A percentile compares a stretch with the other conserved stretches of the same genome.
phyloP scores from a whole-genome alignment of 2,888 invertebrate species.

The Drosophila diplacantha region DNA sequence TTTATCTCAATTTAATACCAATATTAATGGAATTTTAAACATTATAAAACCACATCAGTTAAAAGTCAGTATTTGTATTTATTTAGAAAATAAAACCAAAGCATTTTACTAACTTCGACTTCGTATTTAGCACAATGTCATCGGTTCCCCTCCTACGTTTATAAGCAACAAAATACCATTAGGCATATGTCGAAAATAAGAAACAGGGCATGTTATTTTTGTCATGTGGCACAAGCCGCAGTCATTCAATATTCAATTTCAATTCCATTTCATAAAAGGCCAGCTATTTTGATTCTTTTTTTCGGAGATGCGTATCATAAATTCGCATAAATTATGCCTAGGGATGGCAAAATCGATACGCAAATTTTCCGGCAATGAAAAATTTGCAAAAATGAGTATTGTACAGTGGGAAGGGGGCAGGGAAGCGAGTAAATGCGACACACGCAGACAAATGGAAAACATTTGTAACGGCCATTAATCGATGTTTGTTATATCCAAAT shows the following conservation, averaged over 20 bases:
- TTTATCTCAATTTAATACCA: not conserved
- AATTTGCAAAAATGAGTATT: slow-evolving; percentile 28
- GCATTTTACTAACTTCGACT: not conserved
- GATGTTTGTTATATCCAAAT: slow-evolving; percentile 59
- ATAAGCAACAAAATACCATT: slow-evolving; percentile 19
- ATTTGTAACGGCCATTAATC: slow-evolving; percentile 71
- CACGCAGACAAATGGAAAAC: slow-evolving; percentile 71
- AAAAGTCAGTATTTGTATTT: not conserved
- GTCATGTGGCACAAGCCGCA: slow-evolving; percentile 32
- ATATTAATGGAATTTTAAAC: not conserved
- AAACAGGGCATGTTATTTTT: slow-evolving; percentile 10
- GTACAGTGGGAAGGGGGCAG: not conserved
- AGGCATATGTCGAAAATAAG: slow-evolving; percentile 20
- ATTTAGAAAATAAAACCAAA: too few relatives aligned
- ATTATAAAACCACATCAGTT: not conserved
- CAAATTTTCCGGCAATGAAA: slow-evolving; percentile 53
- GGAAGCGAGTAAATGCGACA: slow-evolving; percentile 42
- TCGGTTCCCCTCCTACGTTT: not conserved
- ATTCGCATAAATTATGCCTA: slow-evolving; percentile 63
- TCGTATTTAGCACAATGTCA: not conserved
- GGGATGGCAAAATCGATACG: slow-evolving; percentile 59
- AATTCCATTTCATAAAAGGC: slow-evolving; percentile 41
- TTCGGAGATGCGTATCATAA: slow-evolving; percentile 62
- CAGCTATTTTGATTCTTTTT: slow-evolving; percentile 19
- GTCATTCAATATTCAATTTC: slow-evolving; percentile 38